Base-by-base conservation (phyloP, 2,797 vertebrate genomes). In the Salarias fasciatus region DNA sequence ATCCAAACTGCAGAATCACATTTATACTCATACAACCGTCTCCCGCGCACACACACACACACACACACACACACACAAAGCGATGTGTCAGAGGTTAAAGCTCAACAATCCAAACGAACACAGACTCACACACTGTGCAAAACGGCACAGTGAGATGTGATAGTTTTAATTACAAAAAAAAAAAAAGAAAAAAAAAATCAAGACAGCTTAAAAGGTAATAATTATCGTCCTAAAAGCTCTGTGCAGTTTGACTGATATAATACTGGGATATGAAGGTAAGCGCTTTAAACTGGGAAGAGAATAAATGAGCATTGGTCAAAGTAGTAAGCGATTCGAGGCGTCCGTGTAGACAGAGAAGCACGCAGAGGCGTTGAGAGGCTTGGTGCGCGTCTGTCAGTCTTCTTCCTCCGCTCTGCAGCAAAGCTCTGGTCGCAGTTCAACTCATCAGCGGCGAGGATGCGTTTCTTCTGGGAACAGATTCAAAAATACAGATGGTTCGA, bases 401-500 rank as follows among this genome's bases (percentile, higher is more conserved):
- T 75, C 53, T 60, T 46, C 55, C 53, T 73, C 63, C 63, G 36
- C 29, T 68, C 60, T 56, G 56, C 60, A 66, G 72, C 65, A 58
- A 63, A 77, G 56, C 51, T 62, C 24, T 57, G 31, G 69, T 74
- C 75, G 65, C 60, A 50, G 64, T 67, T 61, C 63, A 63, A 72
- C 63, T 50, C 58, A 47, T 54, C 63, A 49, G 30, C 33, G 52
- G 35, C 33, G 44, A 64, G 63, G 35, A 53, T 46, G 43, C 31
- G 13, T 54, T 65, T 74, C 12, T 52, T 67, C 54, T 57, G 44
- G 53, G 49, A 50, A 62, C 43, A 69, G 68, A 69, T 35, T n/a
- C 49, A 56, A 73, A 48, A 37, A 24, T 41, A 36, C 45, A 80
- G 58, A 36, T 59, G 50, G 29, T 36, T 55, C 37, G 60, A 63